Evolutionary conservation across 1,140 invertebrate genomes (phyloP).

Genomic region (Stratiolaelaps scimitus): DNA sequence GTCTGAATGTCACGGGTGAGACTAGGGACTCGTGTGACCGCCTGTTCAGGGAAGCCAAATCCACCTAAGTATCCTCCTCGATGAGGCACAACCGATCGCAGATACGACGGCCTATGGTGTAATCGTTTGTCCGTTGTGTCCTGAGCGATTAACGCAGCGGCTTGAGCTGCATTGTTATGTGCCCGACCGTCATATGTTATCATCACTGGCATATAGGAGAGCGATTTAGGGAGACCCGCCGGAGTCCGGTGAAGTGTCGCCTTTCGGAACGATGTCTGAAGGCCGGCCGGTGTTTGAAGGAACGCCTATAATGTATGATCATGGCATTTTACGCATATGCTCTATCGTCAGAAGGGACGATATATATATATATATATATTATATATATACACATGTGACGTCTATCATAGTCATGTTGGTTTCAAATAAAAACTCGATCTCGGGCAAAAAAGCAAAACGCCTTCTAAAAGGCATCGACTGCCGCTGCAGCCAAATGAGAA

Average conservation of each 20-base stretch:
- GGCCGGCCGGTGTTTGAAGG: slow-evolving; percentile 3
- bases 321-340: neutral
- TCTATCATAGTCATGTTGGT: too few relatives aligned
- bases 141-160: neutral
- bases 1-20: slow-evolving; percentile 18
- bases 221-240: too few relatives aligned
- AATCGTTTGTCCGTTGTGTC: neutral
- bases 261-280: slow-evolving; percentile 1
- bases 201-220: too few relatives aligned
- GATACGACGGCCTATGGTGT: neutral
- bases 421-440: too few relatives aligned
- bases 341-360: too few relatives aligned
- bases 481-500: too few relatives aligned
- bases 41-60: neutral
- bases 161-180: neutral
- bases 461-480: too few relatives aligned
- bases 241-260: neutral
- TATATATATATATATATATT: too few relatives aligned
- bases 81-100: neutral
- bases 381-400: too few relatives aligned
- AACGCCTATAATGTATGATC: neutral
- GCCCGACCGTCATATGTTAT: too few relatives aligned
- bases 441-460: too few relatives aligned
- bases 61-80: neutral
- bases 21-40: neutral